These are phyloP conservation scores for Coreoperca whiteheadi DNA, from an alignment of 2,113 vertebrate genomes.

Conservation along the genomic window DNA sequence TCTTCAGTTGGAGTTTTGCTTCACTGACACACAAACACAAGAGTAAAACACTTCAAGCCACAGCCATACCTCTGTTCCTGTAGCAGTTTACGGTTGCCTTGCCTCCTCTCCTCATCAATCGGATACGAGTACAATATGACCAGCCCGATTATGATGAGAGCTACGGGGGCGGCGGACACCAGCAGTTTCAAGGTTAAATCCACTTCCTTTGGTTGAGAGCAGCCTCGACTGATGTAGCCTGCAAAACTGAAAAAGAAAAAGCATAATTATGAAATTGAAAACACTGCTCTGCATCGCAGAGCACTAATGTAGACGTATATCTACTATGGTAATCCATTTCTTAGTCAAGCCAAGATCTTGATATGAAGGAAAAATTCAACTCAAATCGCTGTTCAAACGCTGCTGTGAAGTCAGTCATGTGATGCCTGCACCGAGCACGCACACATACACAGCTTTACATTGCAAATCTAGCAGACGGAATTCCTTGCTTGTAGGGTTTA, in stretches of 20 bases:
- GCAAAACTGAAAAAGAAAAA: conserved; percentile 87
- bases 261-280: background rate
- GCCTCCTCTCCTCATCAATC: conserved; percentile 90
- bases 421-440: background rate
- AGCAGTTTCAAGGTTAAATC: conserved; percentile 91
- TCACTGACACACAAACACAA: background rate
- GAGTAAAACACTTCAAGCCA: no score
- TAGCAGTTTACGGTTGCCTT: conserved; percentile 91
- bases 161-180: conserved; percentile 89
- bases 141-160: conserved; percentile 91
- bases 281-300: no score
- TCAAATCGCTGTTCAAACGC: conserved; percentile 6
- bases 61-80: conserved; percentile 88
- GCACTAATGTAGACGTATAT: background rate
- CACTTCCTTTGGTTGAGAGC: conserved; percentile 89
- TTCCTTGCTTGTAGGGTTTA: conserved; percentile 64
- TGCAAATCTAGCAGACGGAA: conserved; percentile 37
- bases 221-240: conserved; percentile 90
- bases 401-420: conserved; percentile 27
- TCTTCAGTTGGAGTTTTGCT: conserved; percentile 10
- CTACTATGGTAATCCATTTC: background rate
- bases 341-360: background rate
- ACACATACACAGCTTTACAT: conserved; percentile 21
- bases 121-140: conserved; percentile 92
- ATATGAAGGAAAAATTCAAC: background rate